Evolutionary conservation across 2,888 invertebrate genomes (phyloP).

Genomic region (Drosophila meridiana): DNA sequence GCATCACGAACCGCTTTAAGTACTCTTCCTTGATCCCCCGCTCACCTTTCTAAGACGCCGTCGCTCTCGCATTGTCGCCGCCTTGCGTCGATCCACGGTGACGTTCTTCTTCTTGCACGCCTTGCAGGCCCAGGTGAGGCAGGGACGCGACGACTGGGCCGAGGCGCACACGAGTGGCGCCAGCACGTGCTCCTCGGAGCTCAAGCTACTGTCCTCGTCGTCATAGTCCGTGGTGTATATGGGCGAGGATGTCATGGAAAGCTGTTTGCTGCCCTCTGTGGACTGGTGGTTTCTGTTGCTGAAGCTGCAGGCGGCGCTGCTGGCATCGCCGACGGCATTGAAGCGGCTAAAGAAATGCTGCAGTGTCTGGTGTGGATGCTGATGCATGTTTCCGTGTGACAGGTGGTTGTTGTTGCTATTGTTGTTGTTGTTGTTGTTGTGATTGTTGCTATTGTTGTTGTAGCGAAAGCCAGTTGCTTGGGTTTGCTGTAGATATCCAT

Average conservation of each 20-base stretch:
- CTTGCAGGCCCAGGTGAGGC: slow-evolving; percentile 98
- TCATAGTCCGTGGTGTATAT: slow-evolving; percentile 84
- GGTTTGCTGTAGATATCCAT: slow-evolving; percentile 51
- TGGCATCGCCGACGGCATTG: slow-evolving; percentile 74
- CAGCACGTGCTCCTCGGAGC: slow-evolving; percentile 85
- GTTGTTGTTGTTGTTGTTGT: slow-evolving; percentile 9
- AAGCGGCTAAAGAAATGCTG: slow-evolving; percentile 80
- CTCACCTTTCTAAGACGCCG: slow-evolving; percentile 95
- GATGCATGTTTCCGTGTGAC: slow-evolving; percentile 45
- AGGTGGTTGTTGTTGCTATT: slow-evolving; percentile 9
- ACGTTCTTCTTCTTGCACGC: slow-evolving; percentile 98
- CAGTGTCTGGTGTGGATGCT: slow-evolving; percentile 74
- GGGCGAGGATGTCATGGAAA: slow-evolving; percentile 80
- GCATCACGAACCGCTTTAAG: no score
- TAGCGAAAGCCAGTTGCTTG: slow-evolving; percentile 42
- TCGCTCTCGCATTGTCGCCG: slow-evolving; percentile 97
- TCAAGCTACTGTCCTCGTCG: slow-evolving; percentile 84
- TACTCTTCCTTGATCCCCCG: background rate
- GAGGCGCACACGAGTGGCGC: slow-evolving; percentile 85
- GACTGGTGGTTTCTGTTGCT: slow-evolving; percentile 48
- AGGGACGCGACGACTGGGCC: slow-evolving; percentile 87
- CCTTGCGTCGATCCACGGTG: slow-evolving; percentile 97
- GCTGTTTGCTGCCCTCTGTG: slow-evolving; percentile 61
- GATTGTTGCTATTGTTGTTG: slow-evolving; percentile 12
- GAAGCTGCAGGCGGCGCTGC: slow-evolving; percentile 42